A percentile compares a stretch with the other conserved stretches of the same genome.
Conservation (phyloP, 2,888 invertebrate species). For the Adelognathus sp. region DNA sequence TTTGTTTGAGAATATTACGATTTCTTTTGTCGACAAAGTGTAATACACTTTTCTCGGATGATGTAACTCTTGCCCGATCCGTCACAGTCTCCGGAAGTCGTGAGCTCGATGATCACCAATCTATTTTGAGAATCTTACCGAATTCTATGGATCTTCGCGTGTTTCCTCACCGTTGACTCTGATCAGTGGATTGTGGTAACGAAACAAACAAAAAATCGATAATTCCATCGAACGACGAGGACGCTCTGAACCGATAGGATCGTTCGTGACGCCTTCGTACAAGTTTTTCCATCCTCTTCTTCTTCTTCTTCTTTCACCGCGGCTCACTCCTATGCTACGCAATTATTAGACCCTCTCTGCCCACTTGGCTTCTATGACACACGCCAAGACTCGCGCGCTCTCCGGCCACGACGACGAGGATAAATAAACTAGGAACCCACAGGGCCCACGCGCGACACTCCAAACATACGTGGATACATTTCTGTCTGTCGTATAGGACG, state of each 20-base stretch:
- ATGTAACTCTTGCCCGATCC: no score
- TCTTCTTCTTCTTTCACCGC: neutral
- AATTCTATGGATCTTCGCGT: slow-evolving; percentile 24
- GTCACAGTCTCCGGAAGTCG: slow-evolving; percentile 57
- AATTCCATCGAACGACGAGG: neutral
- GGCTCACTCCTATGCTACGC: slow-evolving; percentile 24
- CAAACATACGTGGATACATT: slow-evolving; percentile 14
- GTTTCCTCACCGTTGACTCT: neutral
- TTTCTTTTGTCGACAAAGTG: no score
- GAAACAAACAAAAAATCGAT: neutral
- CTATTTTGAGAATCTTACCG: slow-evolving; percentile 65
- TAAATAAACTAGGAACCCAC: slow-evolving; percentile 47
- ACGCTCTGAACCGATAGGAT: neutral
- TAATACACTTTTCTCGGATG: no score
- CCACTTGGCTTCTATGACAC: slow-evolving; percentile 34
- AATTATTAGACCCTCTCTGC: slow-evolving; percentile 41
- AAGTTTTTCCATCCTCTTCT: neutral
- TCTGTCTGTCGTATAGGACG: slow-evolving; percentile 16
- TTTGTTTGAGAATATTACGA: no score
- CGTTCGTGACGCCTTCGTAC: neutral
- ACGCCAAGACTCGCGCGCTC: slow-evolving; percentile 24
- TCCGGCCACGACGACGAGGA: no score
- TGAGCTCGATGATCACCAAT: slow-evolving; percentile 58
- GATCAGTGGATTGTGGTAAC: neutral
- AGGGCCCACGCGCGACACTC: slow-evolving; percentile 42